Conservation (phyloP, 2,888 invertebrate species). For the Melieria crassipennis region DNA sequence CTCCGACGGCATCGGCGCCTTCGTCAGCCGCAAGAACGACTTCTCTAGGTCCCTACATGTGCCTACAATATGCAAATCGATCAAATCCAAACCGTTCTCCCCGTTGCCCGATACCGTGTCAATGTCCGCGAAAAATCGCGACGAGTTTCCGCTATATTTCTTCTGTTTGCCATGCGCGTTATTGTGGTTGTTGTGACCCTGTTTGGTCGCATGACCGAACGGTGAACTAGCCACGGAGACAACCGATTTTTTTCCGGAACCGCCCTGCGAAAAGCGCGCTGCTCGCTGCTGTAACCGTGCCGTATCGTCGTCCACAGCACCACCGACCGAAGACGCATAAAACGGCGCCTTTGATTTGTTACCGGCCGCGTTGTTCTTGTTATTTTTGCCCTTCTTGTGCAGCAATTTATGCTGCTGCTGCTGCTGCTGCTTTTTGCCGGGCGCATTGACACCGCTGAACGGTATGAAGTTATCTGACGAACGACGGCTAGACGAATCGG, state of each 20-base stretch:
- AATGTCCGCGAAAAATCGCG: conserved; percentile 7
- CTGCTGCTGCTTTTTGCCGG: conserved; percentile 53
- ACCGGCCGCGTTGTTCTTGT: conserved; percentile 43
- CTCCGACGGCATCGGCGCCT: conserved; percentile 92
- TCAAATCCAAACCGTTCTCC: conserved; percentile 81
- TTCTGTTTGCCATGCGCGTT: conserved; percentile 32
- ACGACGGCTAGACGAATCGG: conserved; percentile 65
- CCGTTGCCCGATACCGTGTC: conserved; percentile 54
- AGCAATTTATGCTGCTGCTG: conserved; percentile 59
- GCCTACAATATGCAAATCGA: conserved; percentile 91
- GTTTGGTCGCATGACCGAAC: conserved; percentile 43
- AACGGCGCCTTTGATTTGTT: conserved; percentile 70
- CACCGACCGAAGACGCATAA: conserved; percentile 74
- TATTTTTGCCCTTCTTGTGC: conserved; percentile 60
- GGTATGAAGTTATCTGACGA: conserved; percentile 56
- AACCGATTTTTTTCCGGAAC: conserved; percentile 55
- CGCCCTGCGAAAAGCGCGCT: conserved; percentile 76
- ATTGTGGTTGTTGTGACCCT: conserved; percentile 19
- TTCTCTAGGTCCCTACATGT: conserved; percentile 96
- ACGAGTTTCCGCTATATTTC: conserved; percentile 25
- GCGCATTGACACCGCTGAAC: conserved; percentile 49
- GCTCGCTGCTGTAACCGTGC: conserved; percentile 88
- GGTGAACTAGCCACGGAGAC: conserved; percentile 59
- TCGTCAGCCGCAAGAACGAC: conserved; percentile 92
- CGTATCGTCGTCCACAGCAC: conserved; percentile 77